A percentile compares a stretch with the other conserved stretches of the same genome.
phyloP scores from a whole-genome alignment of 2,797 vertebrate species.

The Percopsis omiscomaycus region DNA sequence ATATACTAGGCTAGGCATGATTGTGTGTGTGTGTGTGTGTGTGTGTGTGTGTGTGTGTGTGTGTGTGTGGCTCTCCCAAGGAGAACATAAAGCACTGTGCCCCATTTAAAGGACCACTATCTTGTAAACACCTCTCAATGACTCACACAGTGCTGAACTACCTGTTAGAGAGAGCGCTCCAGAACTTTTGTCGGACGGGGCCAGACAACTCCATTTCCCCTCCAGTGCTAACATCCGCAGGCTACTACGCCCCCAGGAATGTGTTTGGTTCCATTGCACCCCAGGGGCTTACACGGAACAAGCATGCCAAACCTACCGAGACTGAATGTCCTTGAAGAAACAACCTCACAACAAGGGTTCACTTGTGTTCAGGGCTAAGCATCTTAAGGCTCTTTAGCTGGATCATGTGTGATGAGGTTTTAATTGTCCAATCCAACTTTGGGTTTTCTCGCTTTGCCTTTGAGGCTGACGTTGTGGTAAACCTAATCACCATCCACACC shows the following conservation, averaged over 20 bases:
- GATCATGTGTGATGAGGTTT: constrained; percentile 19
- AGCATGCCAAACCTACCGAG: constrained; percentile 33
- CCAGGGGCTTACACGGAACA: constrained; percentile 51
- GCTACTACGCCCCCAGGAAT: constrained; percentile 54
- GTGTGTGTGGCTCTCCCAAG: not conserved
- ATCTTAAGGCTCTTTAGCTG: constrained; percentile 22
- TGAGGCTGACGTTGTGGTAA: constrained; percentile 6
- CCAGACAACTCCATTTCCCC: constrained; percentile 9
- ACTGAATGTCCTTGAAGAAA: constrained; percentile 34
- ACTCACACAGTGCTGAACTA: constrained; percentile 26
- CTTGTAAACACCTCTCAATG: constrained; percentile 33
- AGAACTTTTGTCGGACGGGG: not conserved
- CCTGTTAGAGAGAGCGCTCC: constrained; percentile 15
- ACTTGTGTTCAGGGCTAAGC: constrained; percentile 31
- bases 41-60: not conserved
- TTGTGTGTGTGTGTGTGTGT: not conserved
- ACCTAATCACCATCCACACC: constrained; percentile 28
- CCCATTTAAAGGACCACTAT: constrained; percentile 16
- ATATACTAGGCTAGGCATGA: no score
- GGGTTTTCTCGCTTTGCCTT: constrained; percentile 23
- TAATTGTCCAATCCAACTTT: constrained; percentile 20
- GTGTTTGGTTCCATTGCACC: constrained; percentile 45
- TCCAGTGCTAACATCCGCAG: constrained; percentile 24
- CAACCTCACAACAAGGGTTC: constrained; percentile 32
- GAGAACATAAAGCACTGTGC: constrained; percentile 30